Base-by-base conservation (phyloP, 2,888 invertebrate genomes). In the Platycheirus albimanus region DNA sequence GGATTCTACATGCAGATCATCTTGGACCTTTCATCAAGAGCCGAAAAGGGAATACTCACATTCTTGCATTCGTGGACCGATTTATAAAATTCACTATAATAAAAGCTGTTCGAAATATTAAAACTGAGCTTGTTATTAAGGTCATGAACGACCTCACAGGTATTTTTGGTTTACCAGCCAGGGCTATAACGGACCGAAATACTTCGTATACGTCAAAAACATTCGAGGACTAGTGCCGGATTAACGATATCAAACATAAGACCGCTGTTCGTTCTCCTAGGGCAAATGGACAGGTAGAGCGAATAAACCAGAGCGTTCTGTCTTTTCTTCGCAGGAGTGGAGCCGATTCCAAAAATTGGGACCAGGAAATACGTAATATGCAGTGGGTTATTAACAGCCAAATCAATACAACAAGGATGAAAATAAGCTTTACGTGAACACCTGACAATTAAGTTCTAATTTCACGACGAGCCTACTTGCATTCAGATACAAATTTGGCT, bases 121-220 rank as follows among this genome's bases (percentile, higher is more conserved):
- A 67, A 36, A 67, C 64, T 1, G 7, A 43, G 8, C 64, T 58
- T 1, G 71, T 80, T 13, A 33, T 76, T 0, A 47, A 49, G 6
- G 11, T 41, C 1, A 17, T 83, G 6, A 70, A 76, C 45, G 79
- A 76, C 17, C 11, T 81, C 2, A 67, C 66, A 1, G 13, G 30
- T 8, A 67, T 84, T 77, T 86, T 86, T 69, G 86, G 86, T 2
- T 75, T 75, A 13, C 87, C 86, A 17, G 56, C 24, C 41, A 67
- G 79, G 10, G 72, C 87, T 1, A 81, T 87, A 15, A 79, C 85
- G 1, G 87, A 88, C 71, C 66, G 87, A 61, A 87, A 87, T 11
- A 85, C 86, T 0, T 86, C 86, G 0, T 88, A 83, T 63, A 87
- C 86, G 0, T 85, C 86, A 0, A 83, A 85, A 10, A 15, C 17